These are phyloP conservation scores for Crotalus helleri DNA, from an alignment of 2,113 vertebrate genomes.

Conservation along the genomic window DNA sequence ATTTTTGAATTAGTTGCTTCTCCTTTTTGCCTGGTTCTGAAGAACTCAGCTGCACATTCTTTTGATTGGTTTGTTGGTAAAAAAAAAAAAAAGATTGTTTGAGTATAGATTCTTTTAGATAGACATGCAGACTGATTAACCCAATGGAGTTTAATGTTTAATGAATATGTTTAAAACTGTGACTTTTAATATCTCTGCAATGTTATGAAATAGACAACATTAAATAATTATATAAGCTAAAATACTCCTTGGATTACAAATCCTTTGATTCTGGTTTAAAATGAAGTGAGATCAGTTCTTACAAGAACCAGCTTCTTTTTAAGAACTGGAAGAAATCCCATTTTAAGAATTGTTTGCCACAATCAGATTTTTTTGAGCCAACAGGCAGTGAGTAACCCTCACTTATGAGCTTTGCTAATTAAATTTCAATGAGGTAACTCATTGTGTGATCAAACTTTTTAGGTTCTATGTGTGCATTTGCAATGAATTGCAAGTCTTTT, in stretches of 20 bases:
- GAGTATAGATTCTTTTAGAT: neutral
- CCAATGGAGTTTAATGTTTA: neutral
- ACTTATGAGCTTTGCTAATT: neutral
- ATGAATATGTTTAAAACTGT: neutral
- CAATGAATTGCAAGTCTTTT: neutral
- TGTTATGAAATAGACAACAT: conserved; percentile 16
- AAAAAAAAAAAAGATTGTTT: neutral
- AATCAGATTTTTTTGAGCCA: neutral
- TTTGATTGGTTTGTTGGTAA: neutral
- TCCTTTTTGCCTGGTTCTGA: neutral
- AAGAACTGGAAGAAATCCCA: neutral
- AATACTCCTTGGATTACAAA: neutral
- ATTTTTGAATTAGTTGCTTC: neutral
- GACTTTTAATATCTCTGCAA: conserved; percentile 28
- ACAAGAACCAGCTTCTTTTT: neutral
- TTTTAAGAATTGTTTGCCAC: neutral
- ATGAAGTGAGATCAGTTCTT: neutral
- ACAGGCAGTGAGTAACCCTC: neutral
- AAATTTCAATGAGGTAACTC: neutral
- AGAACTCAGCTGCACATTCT: neutral
- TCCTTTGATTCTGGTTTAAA: neutral
- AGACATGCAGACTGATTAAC: neutral
- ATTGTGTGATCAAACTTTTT: neutral
- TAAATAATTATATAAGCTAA: conserved; percentile 17
- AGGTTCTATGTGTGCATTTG: neutral